phyloP scores from a whole-genome alignment of 1,140 invertebrate species.

The Drosophila pandora region DNA sequence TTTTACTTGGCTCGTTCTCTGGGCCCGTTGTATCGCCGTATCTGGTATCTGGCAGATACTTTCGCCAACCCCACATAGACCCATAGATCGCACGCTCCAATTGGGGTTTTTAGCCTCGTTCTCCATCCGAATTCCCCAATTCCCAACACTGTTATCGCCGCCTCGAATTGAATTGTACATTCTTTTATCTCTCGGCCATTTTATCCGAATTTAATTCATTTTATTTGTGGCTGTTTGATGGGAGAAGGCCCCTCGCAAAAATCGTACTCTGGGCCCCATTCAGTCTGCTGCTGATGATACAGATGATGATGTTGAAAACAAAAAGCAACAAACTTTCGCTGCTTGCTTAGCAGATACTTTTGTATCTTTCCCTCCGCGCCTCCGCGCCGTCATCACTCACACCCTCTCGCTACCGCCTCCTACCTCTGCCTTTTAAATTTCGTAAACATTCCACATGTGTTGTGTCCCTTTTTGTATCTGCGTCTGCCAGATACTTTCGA shows the following conservation, averaged over 20 bases:
- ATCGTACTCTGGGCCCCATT: slow-evolving; percentile 35
- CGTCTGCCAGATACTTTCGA: slow-evolving; percentile 69
- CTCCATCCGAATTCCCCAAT: slow-evolving; percentile 26
- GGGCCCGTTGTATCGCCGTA: slow-evolving; percentile 1
- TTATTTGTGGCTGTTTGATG: slow-evolving; percentile 29
- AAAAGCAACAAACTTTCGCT: slow-evolving; percentile 64
- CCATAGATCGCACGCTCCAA: slow-evolving; percentile 71
- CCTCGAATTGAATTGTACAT: slow-evolving; percentile 34
- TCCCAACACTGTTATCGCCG: slow-evolving; percentile 47
- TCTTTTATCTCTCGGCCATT: slow-evolving; percentile 35
- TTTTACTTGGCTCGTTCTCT: slow-evolving; percentile 55
- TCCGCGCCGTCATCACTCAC: neutral
- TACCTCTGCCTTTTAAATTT: slow-evolving; percentile 21
- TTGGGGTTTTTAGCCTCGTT: slow-evolving; percentile 52
- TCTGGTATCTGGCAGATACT: slow-evolving; percentile 6
- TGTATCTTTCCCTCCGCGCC: slow-evolving; percentile 14
- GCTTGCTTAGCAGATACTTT: slow-evolving; percentile 50
- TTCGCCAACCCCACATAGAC: slow-evolving; percentile 55
- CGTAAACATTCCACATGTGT: slow-evolving; percentile 46
- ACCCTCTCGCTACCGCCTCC: neutral
- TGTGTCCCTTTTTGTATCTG: slow-evolving; percentile 41
- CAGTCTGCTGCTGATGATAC: slow-evolving; percentile 46
- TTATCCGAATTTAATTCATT: slow-evolving; percentile 42
- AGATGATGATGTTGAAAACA: slow-evolving; percentile 43
- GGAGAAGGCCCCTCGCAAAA: slow-evolving; percentile 2